A percentile compares a stretch with the other conserved stretches of the same genome.
These are phyloP conservation scores for Plebejus melissa DNA, from an alignment of 2,888 invertebrate species.

Conservation along the genomic window DNA sequence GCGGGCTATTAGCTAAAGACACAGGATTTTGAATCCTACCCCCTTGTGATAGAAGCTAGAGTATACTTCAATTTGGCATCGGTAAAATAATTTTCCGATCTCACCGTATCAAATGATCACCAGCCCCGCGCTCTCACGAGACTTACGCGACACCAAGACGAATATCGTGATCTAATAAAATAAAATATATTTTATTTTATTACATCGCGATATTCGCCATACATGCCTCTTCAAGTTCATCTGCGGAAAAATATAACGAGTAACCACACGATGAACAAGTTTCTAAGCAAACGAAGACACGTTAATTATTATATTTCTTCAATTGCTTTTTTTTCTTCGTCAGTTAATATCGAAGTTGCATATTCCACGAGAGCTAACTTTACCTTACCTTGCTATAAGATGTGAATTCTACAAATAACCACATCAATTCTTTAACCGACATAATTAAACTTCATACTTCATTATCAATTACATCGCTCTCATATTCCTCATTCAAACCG, in stretches of 20 bases:
- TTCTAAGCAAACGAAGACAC: too few relatives aligned
- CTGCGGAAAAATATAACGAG: too few relatives aligned
- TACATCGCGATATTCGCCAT: too few relatives aligned
- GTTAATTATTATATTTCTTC: too few relatives aligned
- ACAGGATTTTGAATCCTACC: background rate
- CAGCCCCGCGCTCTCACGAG: conserved; percentile 42
- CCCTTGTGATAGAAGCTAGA: background rate
- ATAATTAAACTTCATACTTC: conserved; percentile 10
- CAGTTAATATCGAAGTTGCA: too few relatives aligned
- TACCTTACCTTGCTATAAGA: too few relatives aligned
- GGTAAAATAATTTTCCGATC: conserved; percentile 13
- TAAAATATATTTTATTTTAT: background rate
- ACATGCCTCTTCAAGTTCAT: too few relatives aligned
- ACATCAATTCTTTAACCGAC: background rate
- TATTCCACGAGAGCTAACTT: too few relatives aligned
- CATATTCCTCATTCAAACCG: background rate
- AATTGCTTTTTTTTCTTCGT: too few relatives aligned
- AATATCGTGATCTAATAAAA: background rate
- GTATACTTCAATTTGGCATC: background rate
- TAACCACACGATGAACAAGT: too few relatives aligned
- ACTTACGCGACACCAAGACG: conserved; percentile 35
- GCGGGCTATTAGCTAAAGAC: background rate
- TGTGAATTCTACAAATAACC: background rate
- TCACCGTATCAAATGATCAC: conserved; percentile 37
- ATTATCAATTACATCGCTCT: conserved; percentile 3